Conservation (phyloP, 2,113 vertebrate species). For the Neolamprologus cancellatus region DNA sequence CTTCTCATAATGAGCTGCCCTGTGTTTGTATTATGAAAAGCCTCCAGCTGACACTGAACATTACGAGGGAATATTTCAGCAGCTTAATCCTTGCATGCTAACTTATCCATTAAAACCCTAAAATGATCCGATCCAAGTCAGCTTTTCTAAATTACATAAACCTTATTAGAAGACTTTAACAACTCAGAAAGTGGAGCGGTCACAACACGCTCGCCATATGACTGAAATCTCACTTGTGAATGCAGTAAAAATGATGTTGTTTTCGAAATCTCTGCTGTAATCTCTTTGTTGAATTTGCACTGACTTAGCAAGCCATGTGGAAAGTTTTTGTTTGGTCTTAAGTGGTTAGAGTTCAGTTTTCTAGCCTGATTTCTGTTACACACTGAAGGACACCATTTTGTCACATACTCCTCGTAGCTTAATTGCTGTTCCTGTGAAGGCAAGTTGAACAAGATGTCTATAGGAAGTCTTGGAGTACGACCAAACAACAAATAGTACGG, state of each 20-base stretch:
- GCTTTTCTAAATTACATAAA: constrained; percentile 65
- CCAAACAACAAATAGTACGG: background rate
- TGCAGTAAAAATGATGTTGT: background rate
- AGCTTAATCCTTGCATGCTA: constrained; percentile 61
- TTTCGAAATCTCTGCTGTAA: constrained; percentile 9
- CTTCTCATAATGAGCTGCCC: background rate
- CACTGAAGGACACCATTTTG: background rate
- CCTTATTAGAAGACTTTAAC: constrained; percentile 59
- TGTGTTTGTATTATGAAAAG: background rate
- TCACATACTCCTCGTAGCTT: background rate
- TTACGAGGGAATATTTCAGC: constrained; percentile 10
- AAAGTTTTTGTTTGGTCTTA: constrained; percentile 56
- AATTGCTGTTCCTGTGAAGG: background rate
- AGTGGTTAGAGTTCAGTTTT: constrained; percentile 1
- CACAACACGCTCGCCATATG: constrained; percentile 46
- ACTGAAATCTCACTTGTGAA: constrained; percentile 14
- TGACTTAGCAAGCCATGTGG: constrained; percentile 37
- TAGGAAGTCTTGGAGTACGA: background rate
- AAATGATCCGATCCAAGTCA: constrained; percentile 47
- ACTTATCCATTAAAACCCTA: constrained; percentile 61
- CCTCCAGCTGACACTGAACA: background rate
- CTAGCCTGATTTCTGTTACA: background rate
- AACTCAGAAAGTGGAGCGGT: constrained; percentile 39
- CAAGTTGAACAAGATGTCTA: background rate
- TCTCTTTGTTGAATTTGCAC: constrained; percentile 27